Conservation (phyloP, 1,140 invertebrate genomes). For the Melitaea cinxia region DNA sequence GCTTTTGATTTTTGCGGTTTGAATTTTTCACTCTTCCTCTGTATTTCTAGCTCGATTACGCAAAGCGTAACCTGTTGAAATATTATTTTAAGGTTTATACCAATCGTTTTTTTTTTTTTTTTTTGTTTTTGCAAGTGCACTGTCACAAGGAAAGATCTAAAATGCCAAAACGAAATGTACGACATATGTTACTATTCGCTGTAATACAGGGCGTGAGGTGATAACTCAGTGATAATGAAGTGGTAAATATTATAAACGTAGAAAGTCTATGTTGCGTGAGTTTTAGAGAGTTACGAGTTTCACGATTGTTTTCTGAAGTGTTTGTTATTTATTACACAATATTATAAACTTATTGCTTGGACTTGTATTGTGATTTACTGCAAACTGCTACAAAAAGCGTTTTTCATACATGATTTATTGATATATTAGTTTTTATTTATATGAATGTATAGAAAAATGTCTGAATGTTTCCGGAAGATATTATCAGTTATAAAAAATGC, state of each 20-base stretch:
- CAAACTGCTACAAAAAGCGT: too few relatives aligned
- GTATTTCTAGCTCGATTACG: too few relatives aligned
- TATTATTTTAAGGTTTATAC: too few relatives aligned
- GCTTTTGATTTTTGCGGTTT: too few relatives aligned
- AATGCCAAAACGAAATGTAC: conserved; percentile 27
- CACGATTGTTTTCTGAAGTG: conserved; percentile 25
- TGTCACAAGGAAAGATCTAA: conserved; percentile 11
- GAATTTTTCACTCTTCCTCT: too few relatives aligned
- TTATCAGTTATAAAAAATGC: too few relatives aligned
- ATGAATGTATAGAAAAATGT: too few relatives aligned
- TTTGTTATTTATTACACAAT: conserved; percentile 16
- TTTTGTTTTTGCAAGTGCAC: conserved; percentile 25
- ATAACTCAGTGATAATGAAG: conserved; percentile 40
- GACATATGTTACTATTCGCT: conserved; percentile 8
- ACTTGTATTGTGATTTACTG: neutral
- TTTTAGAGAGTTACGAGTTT: conserved; percentile 42
- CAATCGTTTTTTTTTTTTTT: neutral
- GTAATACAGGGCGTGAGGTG: conserved; percentile 10
- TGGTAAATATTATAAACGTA: conserved; percentile 42
- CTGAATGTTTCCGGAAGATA: too few relatives aligned
- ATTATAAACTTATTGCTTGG: neutral
- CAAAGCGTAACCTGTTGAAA: too few relatives aligned
- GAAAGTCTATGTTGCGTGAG: conserved; percentile 44
- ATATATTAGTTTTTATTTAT: too few relatives aligned
- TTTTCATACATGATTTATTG: too few relatives aligned